Evolutionary conservation across 2,888 invertebrate species (phyloP), one percentile per base, ranked within the genome.

Genomic region (Drosophila setosimentum): DNA sequence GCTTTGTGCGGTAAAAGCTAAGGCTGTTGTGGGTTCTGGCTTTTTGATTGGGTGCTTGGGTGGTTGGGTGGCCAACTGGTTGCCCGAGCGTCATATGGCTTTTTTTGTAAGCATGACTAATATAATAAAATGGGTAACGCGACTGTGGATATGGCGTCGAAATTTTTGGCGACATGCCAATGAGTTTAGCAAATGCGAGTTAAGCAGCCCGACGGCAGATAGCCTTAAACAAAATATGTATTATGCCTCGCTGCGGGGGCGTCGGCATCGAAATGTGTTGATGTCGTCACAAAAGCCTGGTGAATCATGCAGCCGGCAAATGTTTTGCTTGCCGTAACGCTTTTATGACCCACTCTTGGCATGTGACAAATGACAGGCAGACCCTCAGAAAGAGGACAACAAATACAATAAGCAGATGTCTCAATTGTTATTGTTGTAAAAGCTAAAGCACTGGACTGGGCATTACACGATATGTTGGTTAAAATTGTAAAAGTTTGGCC

Each of bases 71-170:
- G 59, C 33, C 48, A 72, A 73, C 67, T 62, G 66, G 59, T 64
- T 67, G 60, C 58, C 68, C 57, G 42, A 76, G 81, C 87, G 91
- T 89, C 86, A 89, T 91, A 83, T 77, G 76, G 81, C 84, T 90
- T 90, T 91, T 89, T 89, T 78, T 82, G 78, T 80, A 78, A 84
- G 84, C 88, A 89, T 89, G 89, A 89, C 89, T 89, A 89, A 89
- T 89, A 78, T 76, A 83, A 79, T 79, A 73, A 87, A 87, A 89
- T 87, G 87, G 77, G 70, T 67, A 82, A 65, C 67, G 79, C 76
- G 67, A 57, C 76, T 71, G 45, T 80, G 75, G 80, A 85, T 82
- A 68, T 83, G 80, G 69, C 80, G 84, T 73, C 87, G 78, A 81
- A 61, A 76, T 76, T 81, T 89, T 79, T 89, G 89, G 89, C 89